Evolutionary conservation across 1,140 invertebrate species (phyloP), one percentile per base, ranked within the genome.

Genomic region (Oppia nitens): DNA sequence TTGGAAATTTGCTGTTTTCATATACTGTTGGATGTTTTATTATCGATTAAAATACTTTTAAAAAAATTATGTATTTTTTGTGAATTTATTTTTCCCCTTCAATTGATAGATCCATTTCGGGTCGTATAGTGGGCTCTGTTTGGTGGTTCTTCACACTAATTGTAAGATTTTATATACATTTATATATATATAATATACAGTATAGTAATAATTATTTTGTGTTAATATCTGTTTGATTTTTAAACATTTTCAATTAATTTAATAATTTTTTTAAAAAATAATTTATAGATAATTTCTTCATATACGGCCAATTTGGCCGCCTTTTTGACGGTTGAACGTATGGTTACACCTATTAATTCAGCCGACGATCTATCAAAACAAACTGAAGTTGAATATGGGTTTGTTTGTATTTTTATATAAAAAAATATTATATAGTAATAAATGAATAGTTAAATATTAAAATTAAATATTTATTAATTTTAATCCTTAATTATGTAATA

Each of bases 81-180:
- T 9, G 4, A n/a, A n/a, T n/a, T n/a, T n/a, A n/a, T n/a, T n/a
- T n/a, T n/a, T n/a, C n/a, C n/a, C n/a, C n/a, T n/a, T n/a, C 12
- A 47, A 47, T 14, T n/a, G 12, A 50, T 21, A 89, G 87, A 67
- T 90, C 91, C 1, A 79, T 92, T 59, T 90, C 87, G 0, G 93
- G 92, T 2, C 77, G 94, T 40, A 91, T 98, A 65, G 90, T 96
- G 0, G 90, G 91, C 3, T 87, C 87, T 53, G 89, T 93, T 0
- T 98, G 94, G 94, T 98, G 94, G 93, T 98, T 98, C 74, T 98
- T 98, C 73, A 96, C 93, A 0, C 78, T 98, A 24, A 97, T 98
- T 68, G 79, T 98, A 58, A 40, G 32, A n/a, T n/a, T n/a, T n/a
- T n/a, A n/a, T n/a, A n/a, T n/a, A n/a, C n/a, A n/a, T n/a, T n/a